phyloP scores from a whole-genome alignment of 2,888 invertebrate genomes.

The Leucoptera coffeella region DNA sequence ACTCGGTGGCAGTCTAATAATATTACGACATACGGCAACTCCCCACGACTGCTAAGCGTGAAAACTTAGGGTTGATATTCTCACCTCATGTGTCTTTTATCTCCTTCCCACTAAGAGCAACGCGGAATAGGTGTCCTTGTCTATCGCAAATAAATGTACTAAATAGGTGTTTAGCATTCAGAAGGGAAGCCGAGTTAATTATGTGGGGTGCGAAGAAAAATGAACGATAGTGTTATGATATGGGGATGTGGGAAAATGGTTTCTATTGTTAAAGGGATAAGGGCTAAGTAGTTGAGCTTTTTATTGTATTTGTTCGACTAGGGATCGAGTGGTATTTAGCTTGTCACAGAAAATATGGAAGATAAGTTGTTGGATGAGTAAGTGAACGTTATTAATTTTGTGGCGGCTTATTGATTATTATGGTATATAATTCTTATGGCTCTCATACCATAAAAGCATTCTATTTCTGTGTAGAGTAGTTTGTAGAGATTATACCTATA shows the following conservation, averaged over 20 bases:
- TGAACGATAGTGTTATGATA: slow-evolving; percentile 11
- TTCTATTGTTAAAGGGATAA: slow-evolving; percentile 6
- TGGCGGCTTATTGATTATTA: slow-evolving; percentile 9
- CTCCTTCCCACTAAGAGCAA: slow-evolving; percentile 15
- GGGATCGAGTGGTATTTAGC: slow-evolving; percentile 14
- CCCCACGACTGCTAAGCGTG: slow-evolving; percentile 16
- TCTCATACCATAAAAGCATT: too few species aligned
- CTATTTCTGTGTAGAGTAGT: too few species aligned
- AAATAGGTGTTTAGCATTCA: slow-evolving; percentile 52
- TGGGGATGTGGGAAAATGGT: slow-evolving; percentile 6
- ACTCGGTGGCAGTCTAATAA: too few species aligned
- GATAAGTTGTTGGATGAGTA: slow-evolving; percentile 12
- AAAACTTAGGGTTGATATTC: slow-evolving; percentile 29
- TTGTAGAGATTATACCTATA: too few species aligned
- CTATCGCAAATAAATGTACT: slow-evolving; percentile 27
- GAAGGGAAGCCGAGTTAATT: slow-evolving; percentile 47
- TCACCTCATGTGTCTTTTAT: slow-evolving; percentile 9
- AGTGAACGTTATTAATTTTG: slow-evolving; percentile 13
- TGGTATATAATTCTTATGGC: too few species aligned
- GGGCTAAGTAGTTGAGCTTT: slow-evolving; percentile 1
- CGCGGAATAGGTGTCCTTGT: slow-evolving; percentile 12
- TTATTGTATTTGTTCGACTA: slow-evolving; percentile 5
- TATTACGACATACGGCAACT: slow-evolving; percentile 8
- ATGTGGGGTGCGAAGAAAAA: slow-evolving; percentile 43
- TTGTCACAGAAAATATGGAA: slow-evolving; percentile 21